Evolutionary conservation across 2,113 vertebrate species (phyloP), one percentile per base, ranked within the genome.

Genomic region (Reinhardtius hippoglossoides): DNA sequence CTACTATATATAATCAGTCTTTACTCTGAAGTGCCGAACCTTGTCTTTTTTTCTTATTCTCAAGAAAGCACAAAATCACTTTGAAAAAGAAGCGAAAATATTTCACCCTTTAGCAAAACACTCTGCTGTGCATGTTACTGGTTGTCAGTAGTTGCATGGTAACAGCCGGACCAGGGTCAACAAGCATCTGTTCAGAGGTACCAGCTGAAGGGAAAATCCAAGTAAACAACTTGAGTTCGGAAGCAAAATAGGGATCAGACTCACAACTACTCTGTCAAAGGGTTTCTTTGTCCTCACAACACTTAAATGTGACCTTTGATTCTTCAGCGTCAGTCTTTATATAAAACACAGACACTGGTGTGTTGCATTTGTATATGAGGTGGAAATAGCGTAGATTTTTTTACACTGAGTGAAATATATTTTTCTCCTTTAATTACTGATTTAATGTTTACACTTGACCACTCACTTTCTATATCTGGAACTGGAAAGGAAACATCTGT

Each of bases 111-210:
- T 37, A 37, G 35, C 8, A 9, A 37, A 37, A 37, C 48, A 52
- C 18, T 6, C 15, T 16, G 16, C 48, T 52, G 48, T 46, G 44
- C 15, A 20, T 18, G 4, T 7, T 8, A 52, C 48, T 18, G 35
- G 74, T 64, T 82, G 74, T 86, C 52, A 74, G 62, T 61, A 65
- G 75, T 71, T 52, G 37, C 23, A 55, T 67, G 52, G 42, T 70
- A 84, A 76, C 74, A 74, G 63, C 54, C 31, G 67, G 62, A 18
- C 54, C 50, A 18, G 42, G 46, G 23, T 60, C 20, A 2, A 54
- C 68, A 65, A 61, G 54, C 76, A 79, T 82, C 58, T 88, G 78
- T 62, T 71, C 52, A n/a, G 42, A 10, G 20, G 67, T 50, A 76
- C 13, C 42, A 26, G 31, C 68, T 56, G 74, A 68, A 82, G 50